Evolutionary conservation across 2,113 vertebrate species (phyloP), one percentile per base, ranked within the genome.

Genomic region (Mola mola): DNA sequence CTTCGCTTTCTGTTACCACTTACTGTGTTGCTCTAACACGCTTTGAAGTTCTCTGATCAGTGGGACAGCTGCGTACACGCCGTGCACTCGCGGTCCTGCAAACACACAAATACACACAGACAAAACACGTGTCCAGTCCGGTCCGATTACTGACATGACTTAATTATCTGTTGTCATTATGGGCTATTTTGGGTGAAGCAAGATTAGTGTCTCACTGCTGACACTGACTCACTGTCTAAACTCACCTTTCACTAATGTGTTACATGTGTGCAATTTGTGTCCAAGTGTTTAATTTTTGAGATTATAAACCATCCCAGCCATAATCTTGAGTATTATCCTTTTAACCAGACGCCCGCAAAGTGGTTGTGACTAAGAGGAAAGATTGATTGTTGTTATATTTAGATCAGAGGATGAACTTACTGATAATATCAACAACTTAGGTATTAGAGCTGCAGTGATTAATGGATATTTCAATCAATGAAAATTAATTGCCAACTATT

Each of bases 21-120:
- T 40, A 42, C 20, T 22, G 57, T 22, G 57, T 60, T 25, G 46
- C 61, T 55, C 22, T 15, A 21, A 41, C 1, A 4, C 21, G 17
- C 67, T 81, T 85, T 85, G 79, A 84, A 76, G 68, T 44, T 28
- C 20, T 52, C 16, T 2, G 20, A 56, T 73, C 74, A 75, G 78
- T 69, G 2, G 3, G 79, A 75, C 87, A 88, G 85, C 86, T 87
- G 85, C 40, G 6, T 48, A 80, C 87, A 91, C 81, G 83, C 83
- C 82, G 70, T 44, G 55, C 40, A 26, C 36, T 17, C 38, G 44
- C 59, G 22, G 17, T 20, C 12, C 19, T 11, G 47, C 26, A 66
- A 19, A 26, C 19, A 22, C 59, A 16, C 58, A 20, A 9, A 29
- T 16, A 41, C 41, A 49, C 73, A 15, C 43, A 56, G 13, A 31